Percentiles rank a stretch among this genome's conserved stretches.
These are phyloP conservation scores for Heliconius hewitsoni DNA, from an alignment of 1,140 invertebrate genomes.

Conservation along the genomic window DNA sequence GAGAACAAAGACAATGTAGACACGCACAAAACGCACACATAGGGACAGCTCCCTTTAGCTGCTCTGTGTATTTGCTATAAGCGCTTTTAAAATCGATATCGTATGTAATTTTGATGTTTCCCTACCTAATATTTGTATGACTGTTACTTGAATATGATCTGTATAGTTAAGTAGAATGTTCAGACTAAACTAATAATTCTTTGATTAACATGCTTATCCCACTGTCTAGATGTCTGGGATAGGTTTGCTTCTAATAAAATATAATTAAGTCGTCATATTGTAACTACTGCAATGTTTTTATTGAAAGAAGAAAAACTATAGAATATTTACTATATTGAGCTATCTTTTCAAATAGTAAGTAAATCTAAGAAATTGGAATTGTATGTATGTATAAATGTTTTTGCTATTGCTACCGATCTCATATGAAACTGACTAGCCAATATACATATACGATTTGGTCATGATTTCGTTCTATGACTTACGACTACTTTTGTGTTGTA, in stretches of 20 bases:
- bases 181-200: conserved; percentile 63
- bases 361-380: conserved; percentile 35
- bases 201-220: conserved; percentile 70
- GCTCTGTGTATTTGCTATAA: conserved; percentile 80
- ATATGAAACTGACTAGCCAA: conserved; percentile 34
- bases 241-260: conserved; percentile 39
- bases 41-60: conserved; percentile 70
- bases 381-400: conserved; percentile 14
- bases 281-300: conserved; percentile 24
- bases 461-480: conserved; percentile 41
- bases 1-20: conserved; percentile 81
- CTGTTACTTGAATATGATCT: conserved; percentile 39
- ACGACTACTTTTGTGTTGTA: conserved; percentile 65
- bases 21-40: conserved; percentile 79
- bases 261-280: conserved; percentile 25
- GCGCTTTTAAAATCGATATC: conserved; percentile 48
- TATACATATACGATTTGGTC: conserved; percentile 33
- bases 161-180: conserved; percentile 52
- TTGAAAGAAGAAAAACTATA: conserved; percentile 36
- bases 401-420: conserved; percentile 38
- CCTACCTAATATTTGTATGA: conserved; percentile 34
- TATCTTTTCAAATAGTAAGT: conserved; percentile 29
- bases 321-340: conserved; percentile 27
- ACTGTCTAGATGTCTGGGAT: conserved; percentile 64
- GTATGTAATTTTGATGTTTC: conserved; percentile 40